phyloP scores from a whole-genome alignment of 2,797 vertebrate genomes.

The Cygnus olor region DNA sequence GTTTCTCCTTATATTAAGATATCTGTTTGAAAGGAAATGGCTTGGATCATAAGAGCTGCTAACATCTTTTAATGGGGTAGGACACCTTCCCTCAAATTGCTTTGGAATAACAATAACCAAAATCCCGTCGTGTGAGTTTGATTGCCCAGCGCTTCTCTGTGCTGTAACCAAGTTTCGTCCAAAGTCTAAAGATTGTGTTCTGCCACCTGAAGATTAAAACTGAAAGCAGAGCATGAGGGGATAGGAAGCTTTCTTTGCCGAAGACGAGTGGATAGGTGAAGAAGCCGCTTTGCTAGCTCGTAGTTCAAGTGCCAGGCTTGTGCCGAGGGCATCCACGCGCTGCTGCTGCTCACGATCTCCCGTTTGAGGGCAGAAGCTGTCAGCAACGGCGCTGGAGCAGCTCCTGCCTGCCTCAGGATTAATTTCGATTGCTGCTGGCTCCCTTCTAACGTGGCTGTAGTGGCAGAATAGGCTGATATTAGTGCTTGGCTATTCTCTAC shows the following conservation, averaged over 20 bases:
- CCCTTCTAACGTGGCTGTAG: neutral
- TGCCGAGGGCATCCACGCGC: neutral
- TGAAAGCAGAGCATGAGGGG: neutral
- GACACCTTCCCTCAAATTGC: neutral
- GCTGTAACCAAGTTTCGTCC: neutral
- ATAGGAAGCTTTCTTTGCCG: neutral
- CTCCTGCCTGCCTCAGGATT: neutral
- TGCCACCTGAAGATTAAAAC: neutral
- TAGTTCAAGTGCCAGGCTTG: neutral
- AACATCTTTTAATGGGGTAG: neutral
- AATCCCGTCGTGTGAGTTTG: neutral
- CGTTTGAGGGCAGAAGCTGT: neutral
- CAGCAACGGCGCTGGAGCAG: neutral
- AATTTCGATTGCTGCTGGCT: neutral
- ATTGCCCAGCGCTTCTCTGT: neutral
- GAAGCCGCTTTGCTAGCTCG: neutral
- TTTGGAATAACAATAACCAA: neutral
- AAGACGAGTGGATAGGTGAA: neutral
- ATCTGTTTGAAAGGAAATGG: neutral
- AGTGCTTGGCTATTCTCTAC: rapidly evolving
- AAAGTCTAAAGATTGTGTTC: neutral
- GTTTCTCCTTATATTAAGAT: neutral
- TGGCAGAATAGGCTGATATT: neutral
- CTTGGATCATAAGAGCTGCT: neutral
- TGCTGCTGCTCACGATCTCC: neutral